Evolutionary conservation across 1,140 invertebrate species (phyloP).

Genomic region (Megalopta genalis): DNA sequence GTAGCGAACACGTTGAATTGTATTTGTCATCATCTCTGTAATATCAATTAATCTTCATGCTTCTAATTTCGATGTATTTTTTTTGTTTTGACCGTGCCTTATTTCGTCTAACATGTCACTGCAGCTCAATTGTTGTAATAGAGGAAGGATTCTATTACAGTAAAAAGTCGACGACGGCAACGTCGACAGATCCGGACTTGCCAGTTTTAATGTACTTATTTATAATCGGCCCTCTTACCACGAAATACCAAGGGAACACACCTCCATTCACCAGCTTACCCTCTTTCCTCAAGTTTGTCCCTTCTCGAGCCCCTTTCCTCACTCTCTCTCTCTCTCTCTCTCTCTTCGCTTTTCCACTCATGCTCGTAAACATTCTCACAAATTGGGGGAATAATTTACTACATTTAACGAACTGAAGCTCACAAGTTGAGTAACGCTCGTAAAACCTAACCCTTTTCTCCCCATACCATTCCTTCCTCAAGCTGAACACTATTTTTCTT

Average conservation of each 20-base stretch:
- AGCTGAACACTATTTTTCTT: not conserved
- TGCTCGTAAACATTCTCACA: conserved; percentile 57
- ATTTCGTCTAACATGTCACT: conserved; percentile 24
- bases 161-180: conserved; percentile 70
- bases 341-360: not conserved
- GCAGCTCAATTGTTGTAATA: conserved; percentile 61
- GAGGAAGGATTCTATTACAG: conserved; percentile 70
- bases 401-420: conserved; percentile 59
- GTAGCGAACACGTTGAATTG: no score
- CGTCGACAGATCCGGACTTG: conserved; percentile 64
- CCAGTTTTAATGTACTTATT: conserved; percentile 74
- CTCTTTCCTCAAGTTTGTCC: conserved; percentile 4
- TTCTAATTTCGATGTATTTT: not conserved
- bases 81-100: no score
- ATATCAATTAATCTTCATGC: not conserved
- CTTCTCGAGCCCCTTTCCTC: no score
- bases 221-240: conserved; percentile 72
- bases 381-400: conserved; percentile 74
- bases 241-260: conserved; percentile 63
- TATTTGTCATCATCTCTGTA: no score
- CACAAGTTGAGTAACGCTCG: not conserved
- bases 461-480: no score
- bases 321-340: not conserved
- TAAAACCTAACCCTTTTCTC: not conserved
- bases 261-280: conserved; percentile 48